These are phyloP conservation scores for Xiphophorus birchmanni DNA, from an alignment of 2,797 vertebrate genomes.

Conservation along the genomic window DNA sequence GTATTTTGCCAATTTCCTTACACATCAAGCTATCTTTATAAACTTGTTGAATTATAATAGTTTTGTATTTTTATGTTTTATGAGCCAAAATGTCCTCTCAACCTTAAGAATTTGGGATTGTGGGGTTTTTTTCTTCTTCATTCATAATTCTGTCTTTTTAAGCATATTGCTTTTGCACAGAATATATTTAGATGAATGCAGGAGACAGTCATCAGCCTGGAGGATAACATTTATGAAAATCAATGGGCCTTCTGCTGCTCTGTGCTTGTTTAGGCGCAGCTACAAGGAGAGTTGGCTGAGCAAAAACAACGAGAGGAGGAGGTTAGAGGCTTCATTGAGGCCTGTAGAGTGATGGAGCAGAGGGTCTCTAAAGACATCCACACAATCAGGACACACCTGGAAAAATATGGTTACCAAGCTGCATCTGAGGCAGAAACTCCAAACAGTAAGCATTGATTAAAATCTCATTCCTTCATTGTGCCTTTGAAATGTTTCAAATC, in stretches of 20 bases:
- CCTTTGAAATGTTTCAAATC: neutral
- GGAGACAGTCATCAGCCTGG: neutral
- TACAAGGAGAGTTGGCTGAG: conserved; percentile 72
- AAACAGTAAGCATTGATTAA: conserved; percentile 70
- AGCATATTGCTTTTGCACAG: neutral
- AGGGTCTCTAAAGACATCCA: conserved; percentile 81
- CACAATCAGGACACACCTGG: conserved; percentile 81
- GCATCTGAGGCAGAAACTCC: conserved; percentile 40
- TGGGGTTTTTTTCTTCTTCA: neutral
- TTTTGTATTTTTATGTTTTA: neutral
- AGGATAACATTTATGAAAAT: neutral
- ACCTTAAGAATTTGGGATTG: neutral
- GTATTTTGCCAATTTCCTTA: neutral
- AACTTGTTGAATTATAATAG: neutral
- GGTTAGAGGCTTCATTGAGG: conserved; percentile 80
- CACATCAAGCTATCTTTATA: neutral
- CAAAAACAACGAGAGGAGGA: conserved; percentile 68
- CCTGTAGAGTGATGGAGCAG: conserved; percentile 81
- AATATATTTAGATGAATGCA: neutral
- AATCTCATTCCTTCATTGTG: neutral
- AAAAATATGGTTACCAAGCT: conserved; percentile 87
- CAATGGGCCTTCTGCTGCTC: no score
- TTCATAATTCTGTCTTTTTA: neutral
- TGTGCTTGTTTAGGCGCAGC: conserved; percentile 73
- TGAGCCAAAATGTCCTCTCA: neutral